A percentile compares a stretch with the other conserved stretches of the same genome.
Conservation (phyloP, 2,113 vertebrate genomes). For the Dipodomys ordii region DNA sequence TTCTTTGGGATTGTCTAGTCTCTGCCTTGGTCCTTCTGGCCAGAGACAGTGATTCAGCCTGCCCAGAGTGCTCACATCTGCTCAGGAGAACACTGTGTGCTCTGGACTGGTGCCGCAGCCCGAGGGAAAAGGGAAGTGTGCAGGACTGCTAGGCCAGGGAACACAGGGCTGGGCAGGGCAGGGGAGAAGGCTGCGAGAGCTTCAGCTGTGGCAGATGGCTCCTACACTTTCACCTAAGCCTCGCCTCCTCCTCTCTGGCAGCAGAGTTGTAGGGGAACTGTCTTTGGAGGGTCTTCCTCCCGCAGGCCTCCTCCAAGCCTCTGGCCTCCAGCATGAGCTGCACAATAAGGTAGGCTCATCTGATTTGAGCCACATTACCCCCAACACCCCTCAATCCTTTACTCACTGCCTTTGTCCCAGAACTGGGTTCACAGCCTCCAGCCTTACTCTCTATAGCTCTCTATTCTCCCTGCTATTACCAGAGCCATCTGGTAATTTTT, state of each 20-base stretch:
- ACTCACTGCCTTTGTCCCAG: not conserved
- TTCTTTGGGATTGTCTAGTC: conserved; percentile 48
- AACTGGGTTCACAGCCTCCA: not conserved
- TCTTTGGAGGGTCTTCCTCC: no score
- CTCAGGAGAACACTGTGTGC: conserved; percentile 75
- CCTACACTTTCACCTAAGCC: not conserved
- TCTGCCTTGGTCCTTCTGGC: conserved; percentile 41
- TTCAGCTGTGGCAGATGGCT: conserved; percentile 36
- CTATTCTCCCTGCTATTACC: conserved; percentile 9
- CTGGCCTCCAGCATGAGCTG: not conserved
- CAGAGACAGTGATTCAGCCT: conserved; percentile 70
- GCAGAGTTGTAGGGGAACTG: not conserved
- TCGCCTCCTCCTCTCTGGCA: not conserved
- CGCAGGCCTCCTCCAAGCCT: not conserved
- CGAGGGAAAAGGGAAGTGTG: conserved; percentile 69
- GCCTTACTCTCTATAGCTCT: not conserved
- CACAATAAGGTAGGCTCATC: not conserved
- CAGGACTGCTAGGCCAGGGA: not conserved
- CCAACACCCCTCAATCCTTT: not conserved
- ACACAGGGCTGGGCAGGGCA: not conserved
- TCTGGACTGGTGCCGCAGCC: conserved; percentile 38
- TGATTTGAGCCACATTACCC: not conserved
- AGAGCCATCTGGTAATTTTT: not conserved
- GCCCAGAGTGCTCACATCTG: conserved; percentile 62
- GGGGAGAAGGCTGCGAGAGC: conserved; percentile 10